Conservation (phyloP, 30 jellyfish, hydroid and myxozoan genomes). For the Aurelia aurita region DNA sequence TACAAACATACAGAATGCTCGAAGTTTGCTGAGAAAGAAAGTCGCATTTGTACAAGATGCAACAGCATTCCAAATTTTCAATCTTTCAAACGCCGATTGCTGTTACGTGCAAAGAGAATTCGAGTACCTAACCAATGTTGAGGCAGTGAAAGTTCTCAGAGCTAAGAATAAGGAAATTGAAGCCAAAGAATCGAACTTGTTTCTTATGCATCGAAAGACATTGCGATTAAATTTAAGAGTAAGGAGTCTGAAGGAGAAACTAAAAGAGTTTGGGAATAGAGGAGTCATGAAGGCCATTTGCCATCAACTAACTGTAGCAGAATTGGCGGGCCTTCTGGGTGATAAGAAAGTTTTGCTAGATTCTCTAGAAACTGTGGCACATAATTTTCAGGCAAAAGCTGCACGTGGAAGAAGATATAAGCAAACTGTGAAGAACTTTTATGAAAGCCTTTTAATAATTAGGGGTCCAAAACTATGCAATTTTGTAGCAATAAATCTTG, state of each 20-base stretch:
- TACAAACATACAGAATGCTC: too few species aligned
- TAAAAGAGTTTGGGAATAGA: conserved; percentile 31
- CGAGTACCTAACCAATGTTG: background rate
- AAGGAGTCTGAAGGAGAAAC: conserved; percentile 28
- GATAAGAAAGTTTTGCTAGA: conserved; percentile 20
- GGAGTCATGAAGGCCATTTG: conserved; percentile 43
- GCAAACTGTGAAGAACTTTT: too few species aligned
- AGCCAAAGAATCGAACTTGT: background rate
- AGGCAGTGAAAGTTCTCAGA: conserved; percentile 10
- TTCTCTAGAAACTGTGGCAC: conserved; percentile 11
- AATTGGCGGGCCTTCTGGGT: background rate
- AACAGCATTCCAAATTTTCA: too few species aligned
- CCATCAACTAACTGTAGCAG: conserved; percentile 20
- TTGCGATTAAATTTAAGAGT: conserved; percentile 10
- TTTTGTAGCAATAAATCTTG: too few species aligned
- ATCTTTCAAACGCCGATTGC: too few species aligned
- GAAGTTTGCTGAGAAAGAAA: too few species aligned
- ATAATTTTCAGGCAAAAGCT: too few species aligned
- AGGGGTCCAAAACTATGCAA: too few species aligned
- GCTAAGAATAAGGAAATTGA: conserved; percentile 27
- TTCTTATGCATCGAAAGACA: conserved; percentile 7
- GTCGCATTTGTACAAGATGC: too few species aligned
- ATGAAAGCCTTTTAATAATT: too few species aligned
- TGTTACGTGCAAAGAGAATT: too few species aligned
- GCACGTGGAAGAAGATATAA: too few species aligned